phyloP scores from a whole-genome alignment of 2,888 invertebrate species.

The Lasioglossum figueresi region DNA sequence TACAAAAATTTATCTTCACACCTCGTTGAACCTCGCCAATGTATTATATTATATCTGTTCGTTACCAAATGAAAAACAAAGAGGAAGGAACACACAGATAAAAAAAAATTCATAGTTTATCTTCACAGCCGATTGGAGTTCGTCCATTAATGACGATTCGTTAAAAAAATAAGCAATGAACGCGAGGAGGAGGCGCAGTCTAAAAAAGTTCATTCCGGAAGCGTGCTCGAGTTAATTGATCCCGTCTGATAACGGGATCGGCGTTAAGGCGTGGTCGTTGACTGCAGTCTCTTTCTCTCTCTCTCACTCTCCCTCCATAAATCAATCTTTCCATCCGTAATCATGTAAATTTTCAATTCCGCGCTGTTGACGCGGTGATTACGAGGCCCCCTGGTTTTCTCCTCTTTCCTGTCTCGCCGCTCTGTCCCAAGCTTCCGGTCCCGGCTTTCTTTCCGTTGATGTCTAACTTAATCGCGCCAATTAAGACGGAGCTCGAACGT shows the following conservation, averaged over 20 bases:
- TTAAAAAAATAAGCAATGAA: not conserved
- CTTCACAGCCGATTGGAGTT: not conserved
- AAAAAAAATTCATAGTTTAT: not conserved
- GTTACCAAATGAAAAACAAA: not conserved
- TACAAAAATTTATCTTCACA: not conserved
- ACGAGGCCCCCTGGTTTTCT: not conserved
- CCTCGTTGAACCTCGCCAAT: not conserved
- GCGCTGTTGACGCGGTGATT: constrained; percentile 33
- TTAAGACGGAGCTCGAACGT: constrained; percentile 59
- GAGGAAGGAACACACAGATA: not conserved
- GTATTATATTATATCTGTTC: not conserved
- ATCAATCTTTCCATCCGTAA: constrained; percentile 22
- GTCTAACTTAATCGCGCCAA: constrained; percentile 72
- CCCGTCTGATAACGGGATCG: not conserved
- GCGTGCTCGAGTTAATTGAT: constrained; percentile 24
- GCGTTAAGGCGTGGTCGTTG: not conserved
- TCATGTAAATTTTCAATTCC: constrained; percentile 30
- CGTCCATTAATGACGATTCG: not conserved
- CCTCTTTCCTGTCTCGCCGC: constrained; percentile 5
- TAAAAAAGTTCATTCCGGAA: not conserved
- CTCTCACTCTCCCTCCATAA: not conserved
- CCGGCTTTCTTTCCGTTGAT: constrained; percentile 51
- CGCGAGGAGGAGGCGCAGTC: not conserved
- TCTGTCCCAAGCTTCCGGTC: not conserved
- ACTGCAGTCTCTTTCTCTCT: not conserved